A percentile compares a stretch with the other conserved stretches of the same genome.
These are phyloP conservation scores for Aphelenchoides avenae DNA, from an alignment of 1,140 invertebrate genomes.

Conservation along the genomic window DNA sequence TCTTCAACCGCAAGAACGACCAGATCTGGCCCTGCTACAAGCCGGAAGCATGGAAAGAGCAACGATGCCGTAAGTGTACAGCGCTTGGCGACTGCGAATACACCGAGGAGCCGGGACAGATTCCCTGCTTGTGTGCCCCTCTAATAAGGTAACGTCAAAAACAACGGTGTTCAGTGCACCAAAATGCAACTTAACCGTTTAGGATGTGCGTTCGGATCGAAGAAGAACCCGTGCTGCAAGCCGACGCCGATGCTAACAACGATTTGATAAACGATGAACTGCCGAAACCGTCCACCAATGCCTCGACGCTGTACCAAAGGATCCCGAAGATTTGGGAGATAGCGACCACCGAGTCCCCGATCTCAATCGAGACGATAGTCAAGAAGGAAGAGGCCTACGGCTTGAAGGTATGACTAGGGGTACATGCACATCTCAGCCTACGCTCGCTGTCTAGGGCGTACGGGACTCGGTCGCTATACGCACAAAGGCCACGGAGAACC, in stretches of 20 bases:
- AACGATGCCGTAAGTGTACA: conserved; percentile 38
- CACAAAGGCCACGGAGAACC: conserved; percentile 53
- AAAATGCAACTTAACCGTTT: conserved; percentile 1
- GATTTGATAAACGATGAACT: too few species aligned
- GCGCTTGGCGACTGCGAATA: conserved; percentile 51
- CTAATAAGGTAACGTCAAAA: conserved; percentile 48
- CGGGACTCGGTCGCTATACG: conserved; percentile 53
- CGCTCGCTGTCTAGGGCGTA: conserved; percentile 22
- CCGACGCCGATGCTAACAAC: conserved; percentile 11
- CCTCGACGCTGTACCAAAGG: conserved; percentile 33
- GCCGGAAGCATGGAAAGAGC: conserved; percentile 44
- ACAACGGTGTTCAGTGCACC: too few species aligned
- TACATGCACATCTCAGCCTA: too few species aligned
- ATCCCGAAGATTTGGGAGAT: conserved; percentile 56
- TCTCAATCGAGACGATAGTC: conserved; percentile 15
- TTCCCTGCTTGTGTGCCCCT: conserved; percentile 48
- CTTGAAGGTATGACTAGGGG: conserved; percentile 37
- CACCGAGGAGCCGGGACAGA: conserved; percentile 33
- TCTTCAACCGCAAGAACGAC: conserved; percentile 56
- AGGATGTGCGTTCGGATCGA: conserved; percentile 58
- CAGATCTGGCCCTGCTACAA: conserved; percentile 52
- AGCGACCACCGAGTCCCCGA: conserved; percentile 11
- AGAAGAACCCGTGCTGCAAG: conserved; percentile 32
- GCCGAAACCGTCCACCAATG: not conserved
- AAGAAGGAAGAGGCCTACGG: conserved; percentile 53